phyloP scores from a whole-genome alignment of 2,888 invertebrate species.

The Amitus sp. region DNA sequence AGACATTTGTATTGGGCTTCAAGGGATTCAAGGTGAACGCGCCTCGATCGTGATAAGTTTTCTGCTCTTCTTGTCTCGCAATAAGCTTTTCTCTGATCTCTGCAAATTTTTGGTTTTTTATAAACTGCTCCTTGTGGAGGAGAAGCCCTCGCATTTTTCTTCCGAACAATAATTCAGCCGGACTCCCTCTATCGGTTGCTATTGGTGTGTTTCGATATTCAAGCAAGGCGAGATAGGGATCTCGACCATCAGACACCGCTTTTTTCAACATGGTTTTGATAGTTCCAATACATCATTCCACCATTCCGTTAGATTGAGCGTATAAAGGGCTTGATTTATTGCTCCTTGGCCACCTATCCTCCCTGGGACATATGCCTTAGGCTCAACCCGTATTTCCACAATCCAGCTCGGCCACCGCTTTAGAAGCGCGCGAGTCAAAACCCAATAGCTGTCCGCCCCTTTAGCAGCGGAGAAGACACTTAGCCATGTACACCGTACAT shows the following conservation, averaged over 20 bases:
- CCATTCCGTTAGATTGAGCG: constrained; percentile 29
- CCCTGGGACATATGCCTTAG: too few relatives aligned
- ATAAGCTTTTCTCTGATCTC: too few relatives aligned
- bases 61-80: constrained; percentile 9
- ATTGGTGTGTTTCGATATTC: constrained; percentile 42
- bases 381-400: too few relatives aligned
- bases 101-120: too few relatives aligned
- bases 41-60: constrained; percentile 2
- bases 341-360: too few relatives aligned
- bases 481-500: too few relatives aligned
- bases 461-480: too few relatives aligned
- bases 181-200: constrained; percentile 13
- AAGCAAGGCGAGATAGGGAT: constrained; percentile 28
- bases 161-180: constrained; percentile 20
- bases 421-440: too few relatives aligned
- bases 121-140: neutral
- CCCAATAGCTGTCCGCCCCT: too few relatives aligned
- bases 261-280: constrained; percentile 40
- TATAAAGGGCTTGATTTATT: constrained; percentile 10
- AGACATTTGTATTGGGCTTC: constrained; percentile 15
- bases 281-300: constrained; percentile 35
- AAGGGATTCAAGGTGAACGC: too few relatives aligned
- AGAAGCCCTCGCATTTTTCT: constrained; percentile 18
- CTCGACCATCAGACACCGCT: constrained; percentile 25
- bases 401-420: too few relatives aligned